A percentile compares a stretch with the other conserved stretches of the same genome.
These are phyloP conservation scores for Tauraco erythrolophus DNA, from an alignment of 2,113 vertebrate genomes.

Conservation along the genomic window DNA sequence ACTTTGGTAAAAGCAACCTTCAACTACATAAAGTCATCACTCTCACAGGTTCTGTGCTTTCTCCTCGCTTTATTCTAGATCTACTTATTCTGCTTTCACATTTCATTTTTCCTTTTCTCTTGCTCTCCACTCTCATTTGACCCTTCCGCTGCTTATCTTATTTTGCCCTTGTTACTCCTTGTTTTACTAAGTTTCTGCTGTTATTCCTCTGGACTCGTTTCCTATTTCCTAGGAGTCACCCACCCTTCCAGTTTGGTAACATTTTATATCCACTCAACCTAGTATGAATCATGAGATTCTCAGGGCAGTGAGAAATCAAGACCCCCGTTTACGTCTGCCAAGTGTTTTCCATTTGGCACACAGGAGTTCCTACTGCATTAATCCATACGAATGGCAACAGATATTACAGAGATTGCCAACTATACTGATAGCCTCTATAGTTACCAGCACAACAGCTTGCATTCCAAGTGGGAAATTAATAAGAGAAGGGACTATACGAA, in stretches of 20 bases:
- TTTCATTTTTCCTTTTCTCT: background rate
- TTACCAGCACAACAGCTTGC: background rate
- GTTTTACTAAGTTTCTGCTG: background rate
- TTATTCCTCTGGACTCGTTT: background rate
- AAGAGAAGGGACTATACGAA: background rate
- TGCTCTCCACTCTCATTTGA: background rate
- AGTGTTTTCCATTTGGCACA: background rate
- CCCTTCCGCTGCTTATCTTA: background rate
- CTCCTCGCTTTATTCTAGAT: background rate
- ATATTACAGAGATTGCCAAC: background rate
- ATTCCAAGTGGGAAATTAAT: background rate
- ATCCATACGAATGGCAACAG: background rate
- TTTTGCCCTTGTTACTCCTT: background rate
- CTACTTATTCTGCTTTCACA: background rate
- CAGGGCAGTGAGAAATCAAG: background rate
- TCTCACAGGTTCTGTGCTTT: background rate
- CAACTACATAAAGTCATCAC: background rate
- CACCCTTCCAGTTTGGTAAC: background rate
- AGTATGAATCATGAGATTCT: background rate
- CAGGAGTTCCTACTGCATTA: background rate
- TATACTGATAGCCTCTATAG: background rate
- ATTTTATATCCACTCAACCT: background rate
- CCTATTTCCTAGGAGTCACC: background rate
- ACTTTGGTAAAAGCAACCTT: background rate
- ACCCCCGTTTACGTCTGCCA: background rate